These are phyloP conservation scores for Haplotaxodon microlepis DNA, from an alignment of 2,113 vertebrate species.

Conservation along the genomic window DNA sequence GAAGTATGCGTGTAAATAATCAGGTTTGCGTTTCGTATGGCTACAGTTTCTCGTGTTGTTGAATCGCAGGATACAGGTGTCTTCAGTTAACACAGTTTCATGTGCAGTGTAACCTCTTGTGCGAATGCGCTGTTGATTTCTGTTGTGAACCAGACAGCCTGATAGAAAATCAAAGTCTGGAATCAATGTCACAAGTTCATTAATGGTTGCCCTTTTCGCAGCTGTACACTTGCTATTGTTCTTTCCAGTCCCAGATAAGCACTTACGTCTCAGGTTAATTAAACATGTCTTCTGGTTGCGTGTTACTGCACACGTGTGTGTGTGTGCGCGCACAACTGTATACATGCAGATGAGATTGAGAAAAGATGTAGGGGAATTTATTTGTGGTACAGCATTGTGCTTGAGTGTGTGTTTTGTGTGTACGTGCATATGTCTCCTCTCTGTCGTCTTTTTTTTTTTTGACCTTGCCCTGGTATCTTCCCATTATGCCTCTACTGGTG, in stretches of 20 bases:
- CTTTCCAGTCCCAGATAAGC: conserved; percentile 27
- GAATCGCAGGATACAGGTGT: conserved; percentile 8
- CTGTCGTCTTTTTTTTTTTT: conserved; percentile 19
- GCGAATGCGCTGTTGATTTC: conserved; percentile 37
- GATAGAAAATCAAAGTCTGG: conserved; percentile 68
- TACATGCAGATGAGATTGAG: neutral
- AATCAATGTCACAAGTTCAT: conserved; percentile 73
- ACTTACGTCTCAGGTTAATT: conserved; percentile 51
- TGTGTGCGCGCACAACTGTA: neutral
- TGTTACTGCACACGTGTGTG: neutral
- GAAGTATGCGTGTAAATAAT: neutral
- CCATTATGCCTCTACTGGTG: conserved; percentile 58
- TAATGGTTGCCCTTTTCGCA: conserved; percentile 62
- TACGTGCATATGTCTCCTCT: neutral
- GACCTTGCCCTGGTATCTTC: conserved; percentile 66
- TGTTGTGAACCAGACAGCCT: conserved; percentile 48
- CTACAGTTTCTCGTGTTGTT: neutral
- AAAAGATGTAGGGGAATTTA: neutral
- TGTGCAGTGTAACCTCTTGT: conserved; percentile 11
- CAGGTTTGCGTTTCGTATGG: neutral
- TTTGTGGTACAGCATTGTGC: neutral
- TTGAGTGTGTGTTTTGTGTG: neutral
- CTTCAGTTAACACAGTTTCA: neutral
- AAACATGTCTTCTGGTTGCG: conserved; percentile 34
- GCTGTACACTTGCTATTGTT: conserved; percentile 53